Evolutionary conservation across 2,888 invertebrate genomes (phyloP), one percentile per base, ranked within the genome.

Genomic region (Drosophila phalerata): DNA sequence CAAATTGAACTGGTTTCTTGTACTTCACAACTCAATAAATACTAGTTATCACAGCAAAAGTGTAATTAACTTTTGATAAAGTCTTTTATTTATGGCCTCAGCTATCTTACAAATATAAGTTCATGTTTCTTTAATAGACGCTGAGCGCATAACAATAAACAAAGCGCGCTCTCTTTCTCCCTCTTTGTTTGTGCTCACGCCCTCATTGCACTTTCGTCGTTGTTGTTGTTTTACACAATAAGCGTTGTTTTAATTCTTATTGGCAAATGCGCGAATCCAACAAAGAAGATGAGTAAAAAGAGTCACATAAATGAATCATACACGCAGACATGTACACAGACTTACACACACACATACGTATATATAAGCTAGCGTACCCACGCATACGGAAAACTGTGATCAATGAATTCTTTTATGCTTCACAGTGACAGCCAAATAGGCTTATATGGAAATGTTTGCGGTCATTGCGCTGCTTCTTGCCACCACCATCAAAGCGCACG

Each of bases 401-500:
- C 88, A 88, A 85, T 85, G 88, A 73, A 75, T 79, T 77, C 77
- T 73, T 73, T 66, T 65, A 70, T 75, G 68, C 72, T 67, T 58
- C 43, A 73, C 62, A 70, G 73, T 66, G 43, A 64, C 51, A 60
- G 65, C 45, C 28, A 69, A 76, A 82, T 74, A 78, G 51, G 78
- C 80, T 85, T 82, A 86, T 79, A 85, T 77, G 85, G 85, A 87
- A 77, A 78, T 87, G 80, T 84, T 78, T 87, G 85, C 69, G 82
- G 81, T 77, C 80, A 67, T 77, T 77, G 77, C 47, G 66, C 45
- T 62, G 63, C 84, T 85, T 77, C 84, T 86, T 86, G 84, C 84
- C 79, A 70, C 87, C 72, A 84, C 84, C 84, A 84, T 86, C 77
- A 83, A 66, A 64, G 65, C 48, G 47, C 47, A 73, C 68, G 57